Evolutionary conservation across 2,113 vertebrate species (phyloP).

Genomic region (Kryptolebias marmoratus): DNA sequence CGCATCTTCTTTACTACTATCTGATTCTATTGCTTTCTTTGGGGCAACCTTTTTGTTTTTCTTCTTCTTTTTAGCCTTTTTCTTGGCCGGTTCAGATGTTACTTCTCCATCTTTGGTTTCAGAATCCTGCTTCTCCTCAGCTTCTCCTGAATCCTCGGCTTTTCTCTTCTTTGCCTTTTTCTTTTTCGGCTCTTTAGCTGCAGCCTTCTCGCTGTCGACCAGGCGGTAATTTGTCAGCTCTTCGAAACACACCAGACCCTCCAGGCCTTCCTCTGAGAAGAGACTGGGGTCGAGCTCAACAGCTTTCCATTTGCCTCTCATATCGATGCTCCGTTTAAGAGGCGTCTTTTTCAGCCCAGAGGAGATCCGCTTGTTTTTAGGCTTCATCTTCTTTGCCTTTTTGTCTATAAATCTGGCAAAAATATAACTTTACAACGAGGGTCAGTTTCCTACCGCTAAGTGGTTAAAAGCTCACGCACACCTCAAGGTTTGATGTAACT

Average conservation of each 20-base stretch:
- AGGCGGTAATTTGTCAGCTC: conserved; percentile 90
- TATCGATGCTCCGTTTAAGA: conserved; percentile 80
- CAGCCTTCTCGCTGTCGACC: conserved; percentile 77
- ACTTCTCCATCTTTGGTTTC: conserved; percentile 24
- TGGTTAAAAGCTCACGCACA: background rate
- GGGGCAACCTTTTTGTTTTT: conserved; percentile 44
- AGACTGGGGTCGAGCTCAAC: conserved; percentile 87
- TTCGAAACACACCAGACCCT: conserved; percentile 90
- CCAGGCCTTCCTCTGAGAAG: conserved; percentile 87
- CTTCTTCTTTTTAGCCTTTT: conserved; percentile 62
- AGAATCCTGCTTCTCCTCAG: background rate
- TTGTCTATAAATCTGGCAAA: conserved; percentile 36
- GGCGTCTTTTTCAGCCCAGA: conserved; percentile 18
- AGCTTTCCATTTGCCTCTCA: conserved; percentile 88
- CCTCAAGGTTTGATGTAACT: background rate
- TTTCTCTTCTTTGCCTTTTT: conserved; percentile 81
- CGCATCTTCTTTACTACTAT: background rate
- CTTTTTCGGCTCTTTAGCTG: conserved; percentile 67
- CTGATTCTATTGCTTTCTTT: conserved; percentile 18
- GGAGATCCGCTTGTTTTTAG: conserved; percentile 45
- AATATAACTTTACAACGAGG: too few relatives aligned
- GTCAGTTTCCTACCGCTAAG: background rate
- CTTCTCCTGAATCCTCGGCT: conserved; percentile 57
- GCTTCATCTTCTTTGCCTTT: conserved; percentile 80
- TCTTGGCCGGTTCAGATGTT: conserved; percentile 44